Conservation (phyloP, 2,113 vertebrate species). For the Cyanoderma ruficeps region DNA sequence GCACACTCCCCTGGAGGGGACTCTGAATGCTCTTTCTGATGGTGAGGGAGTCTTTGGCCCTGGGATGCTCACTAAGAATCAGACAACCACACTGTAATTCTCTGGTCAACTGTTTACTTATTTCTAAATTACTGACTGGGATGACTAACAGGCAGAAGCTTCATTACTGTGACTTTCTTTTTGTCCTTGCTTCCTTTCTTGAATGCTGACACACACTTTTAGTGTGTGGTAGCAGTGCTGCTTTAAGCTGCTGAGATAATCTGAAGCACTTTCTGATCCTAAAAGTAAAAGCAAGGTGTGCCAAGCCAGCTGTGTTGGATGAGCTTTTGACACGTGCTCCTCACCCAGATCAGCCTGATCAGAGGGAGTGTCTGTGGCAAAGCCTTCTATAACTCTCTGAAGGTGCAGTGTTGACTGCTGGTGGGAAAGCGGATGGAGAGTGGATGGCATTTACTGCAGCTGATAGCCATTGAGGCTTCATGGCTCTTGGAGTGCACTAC, state of each 20-base stretch:
- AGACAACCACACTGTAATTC: constrained; percentile 55
- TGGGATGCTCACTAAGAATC: constrained; percentile 10
- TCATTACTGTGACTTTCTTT: not conserved
- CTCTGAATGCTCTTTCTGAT: not conserved
- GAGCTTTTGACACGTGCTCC: not conserved
- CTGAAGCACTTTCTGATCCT: not conserved
- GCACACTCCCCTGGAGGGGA: not conserved
- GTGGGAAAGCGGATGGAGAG: not conserved
- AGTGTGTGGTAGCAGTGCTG: not conserved
- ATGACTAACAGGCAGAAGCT: not conserved
- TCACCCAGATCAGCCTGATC: not conserved
- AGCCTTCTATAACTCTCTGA: not conserved
- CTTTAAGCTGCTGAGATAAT: not conserved
- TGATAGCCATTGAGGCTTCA: not conserved
- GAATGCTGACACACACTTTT: not conserved
- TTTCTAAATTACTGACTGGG: constrained; percentile 57
- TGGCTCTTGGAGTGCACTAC: not conserved
- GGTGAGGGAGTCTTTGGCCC: constrained; percentile 17
- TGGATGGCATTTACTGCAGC: not conserved
- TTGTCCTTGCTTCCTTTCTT: not conserved
- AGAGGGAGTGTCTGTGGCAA: not conserved
- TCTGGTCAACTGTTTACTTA: constrained; percentile 46
- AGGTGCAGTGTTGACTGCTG: not conserved
- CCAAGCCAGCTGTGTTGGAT: not conserved
- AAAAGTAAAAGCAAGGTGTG: not conserved